phyloP scores from a whole-genome alignment of 2,888 invertebrate genomes.

The Metacarcinus magister region DNA sequence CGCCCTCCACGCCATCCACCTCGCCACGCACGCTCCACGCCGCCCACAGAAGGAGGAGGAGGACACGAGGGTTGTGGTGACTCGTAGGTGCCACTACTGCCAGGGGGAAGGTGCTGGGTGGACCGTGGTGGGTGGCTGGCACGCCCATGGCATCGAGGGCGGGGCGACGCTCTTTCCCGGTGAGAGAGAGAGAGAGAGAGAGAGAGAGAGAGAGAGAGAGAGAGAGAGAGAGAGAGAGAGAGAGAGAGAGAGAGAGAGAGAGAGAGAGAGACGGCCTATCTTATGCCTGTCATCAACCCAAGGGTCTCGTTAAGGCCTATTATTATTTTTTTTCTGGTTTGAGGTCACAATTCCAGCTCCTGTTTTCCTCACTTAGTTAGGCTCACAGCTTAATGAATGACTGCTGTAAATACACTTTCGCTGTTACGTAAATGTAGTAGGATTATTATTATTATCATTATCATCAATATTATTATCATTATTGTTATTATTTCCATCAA shows the following conservation, averaged over 20 bases:
- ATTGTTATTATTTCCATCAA: background rate
- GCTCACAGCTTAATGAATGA: no score
- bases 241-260: no score
- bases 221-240: slow-evolving; percentile 44
- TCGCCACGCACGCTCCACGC: background rate
- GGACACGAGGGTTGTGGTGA: background rate
- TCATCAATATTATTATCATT: background rate
- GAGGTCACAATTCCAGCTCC: no score
- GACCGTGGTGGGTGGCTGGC: background rate
- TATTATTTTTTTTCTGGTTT: no score
- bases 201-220: slow-evolving; percentile 53
- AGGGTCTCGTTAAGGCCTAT: no score
- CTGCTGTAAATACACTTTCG: no score
- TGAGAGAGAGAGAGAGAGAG: slow-evolving; percentile 49
- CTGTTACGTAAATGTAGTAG: no score
- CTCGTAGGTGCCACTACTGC: slow-evolving; percentile 13
- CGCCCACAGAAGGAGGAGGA: background rate
- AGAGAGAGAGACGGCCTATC: no score
- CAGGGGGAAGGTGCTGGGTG: background rate
- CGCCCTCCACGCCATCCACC: slow-evolving; percentile 28
- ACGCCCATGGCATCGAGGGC: background rate
- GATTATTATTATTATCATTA: no score
- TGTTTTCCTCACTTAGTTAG: no score
- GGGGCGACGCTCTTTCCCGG: background rate
- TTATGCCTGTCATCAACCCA: no score